These are phyloP conservation scores for Nemoura dubitans DNA, from an alignment of 2,888 invertebrate species.

Conservation along the genomic window DNA sequence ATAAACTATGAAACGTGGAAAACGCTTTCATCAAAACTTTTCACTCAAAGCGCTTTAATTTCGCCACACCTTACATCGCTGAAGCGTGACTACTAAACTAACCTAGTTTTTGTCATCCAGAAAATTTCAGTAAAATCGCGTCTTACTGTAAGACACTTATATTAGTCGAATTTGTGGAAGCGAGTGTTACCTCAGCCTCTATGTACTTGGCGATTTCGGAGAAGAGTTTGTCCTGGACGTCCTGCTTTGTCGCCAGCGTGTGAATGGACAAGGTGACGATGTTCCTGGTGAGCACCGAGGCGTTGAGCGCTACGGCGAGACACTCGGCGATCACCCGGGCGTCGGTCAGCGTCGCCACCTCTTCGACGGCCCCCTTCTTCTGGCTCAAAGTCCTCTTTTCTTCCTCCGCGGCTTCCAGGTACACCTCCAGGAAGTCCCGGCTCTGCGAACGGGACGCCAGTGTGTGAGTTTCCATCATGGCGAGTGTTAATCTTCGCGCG, in stretches of 20 bases:
- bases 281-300: slow-evolving; percentile 46
- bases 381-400: slow-evolving; percentile 47
- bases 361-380: slow-evolving; percentile 48
- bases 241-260: slow-evolving; percentile 48
- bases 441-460: slow-evolving; percentile 45
- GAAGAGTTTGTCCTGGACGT: slow-evolving; percentile 50
- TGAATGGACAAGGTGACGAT: slow-evolving; percentile 46
- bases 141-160: no score
- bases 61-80: background rate
- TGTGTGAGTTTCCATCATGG: background rate
- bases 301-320: slow-evolving; percentile 48
- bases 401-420: slow-evolving; percentile 49
- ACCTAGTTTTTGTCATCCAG: background rate
- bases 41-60: background rate
- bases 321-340: slow-evolving; percentile 47
- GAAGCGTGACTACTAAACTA: background rate
- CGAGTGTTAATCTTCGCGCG: background rate
- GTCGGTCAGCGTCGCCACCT: slow-evolving; percentile 45
- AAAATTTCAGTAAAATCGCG: background rate
- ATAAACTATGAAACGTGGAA: background rate
- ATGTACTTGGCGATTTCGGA: slow-evolving; percentile 42
- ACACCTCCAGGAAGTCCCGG: slow-evolving; percentile 50
- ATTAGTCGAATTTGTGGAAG: no score
- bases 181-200: slow-evolving; percentile 27
- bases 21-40: background rate